Percentiles rank a stretch among this genome's conserved stretches.
phyloP scores from a whole-genome alignment of 2,113 vertebrate species.

The Myotis davidii region DNA sequence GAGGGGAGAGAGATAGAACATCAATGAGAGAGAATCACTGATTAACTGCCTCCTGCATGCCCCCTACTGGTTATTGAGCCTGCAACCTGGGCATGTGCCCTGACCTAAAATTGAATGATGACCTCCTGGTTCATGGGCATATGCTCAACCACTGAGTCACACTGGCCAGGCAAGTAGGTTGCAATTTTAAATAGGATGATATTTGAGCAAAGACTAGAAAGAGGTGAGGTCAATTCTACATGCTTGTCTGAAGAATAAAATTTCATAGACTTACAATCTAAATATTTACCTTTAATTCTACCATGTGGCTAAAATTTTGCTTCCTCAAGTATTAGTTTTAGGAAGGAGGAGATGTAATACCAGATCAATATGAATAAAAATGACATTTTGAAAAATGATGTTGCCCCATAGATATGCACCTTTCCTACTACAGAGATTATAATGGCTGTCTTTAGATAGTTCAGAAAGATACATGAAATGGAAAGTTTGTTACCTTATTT shows the following conservation, averaged over 20 bases:
- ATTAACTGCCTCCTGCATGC: too few species aligned
- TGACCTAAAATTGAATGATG: too few species aligned
- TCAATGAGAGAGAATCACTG: too few species aligned
- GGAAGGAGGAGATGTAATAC: not conserved
- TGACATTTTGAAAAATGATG: not conserved
- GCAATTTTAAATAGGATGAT: not conserved
- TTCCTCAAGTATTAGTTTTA: conserved; percentile 10
- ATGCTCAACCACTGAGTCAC: too few species aligned
- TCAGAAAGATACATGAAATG: not conserved
- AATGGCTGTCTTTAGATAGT: not conserved
- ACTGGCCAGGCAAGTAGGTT: not conserved
- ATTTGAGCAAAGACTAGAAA: not conserved
- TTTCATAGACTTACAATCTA: not conserved
- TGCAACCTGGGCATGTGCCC: too few species aligned
- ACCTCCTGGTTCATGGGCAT: too few species aligned
- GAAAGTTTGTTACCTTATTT: not conserved
- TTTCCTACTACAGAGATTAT: not conserved
- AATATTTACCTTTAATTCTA: conserved; percentile 30
- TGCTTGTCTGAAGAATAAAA: not conserved
- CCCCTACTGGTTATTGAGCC: too few species aligned
- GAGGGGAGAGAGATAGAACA: too few species aligned
- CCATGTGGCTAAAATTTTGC: not conserved
- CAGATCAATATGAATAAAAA: not conserved
- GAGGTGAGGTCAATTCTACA: not conserved
- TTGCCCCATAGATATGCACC: not conserved